These are phyloP conservation scores for Borostomias antarcticus DNA, from an alignment of 2,797 vertebrate genomes.

Conservation along the genomic window DNA sequence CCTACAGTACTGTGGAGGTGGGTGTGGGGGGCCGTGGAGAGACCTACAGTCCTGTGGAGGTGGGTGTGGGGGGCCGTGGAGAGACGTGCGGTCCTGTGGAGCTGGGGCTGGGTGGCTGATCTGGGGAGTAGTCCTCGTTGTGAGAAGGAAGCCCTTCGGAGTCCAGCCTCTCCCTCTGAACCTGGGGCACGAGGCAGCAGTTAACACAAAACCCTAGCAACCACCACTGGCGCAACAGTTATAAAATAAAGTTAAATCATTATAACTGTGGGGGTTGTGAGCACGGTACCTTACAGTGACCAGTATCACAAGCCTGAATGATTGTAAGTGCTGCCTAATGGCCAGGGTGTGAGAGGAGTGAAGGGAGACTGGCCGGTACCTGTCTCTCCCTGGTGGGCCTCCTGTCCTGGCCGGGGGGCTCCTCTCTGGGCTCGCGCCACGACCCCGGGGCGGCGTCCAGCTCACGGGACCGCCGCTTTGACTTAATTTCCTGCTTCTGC, in stretches of 20 bases:
- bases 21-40: too few species aligned
- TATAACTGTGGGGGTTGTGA: too few species aligned
- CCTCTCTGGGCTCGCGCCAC: slow-evolving; percentile 59
- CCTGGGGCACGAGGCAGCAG: slow-evolving; percentile 37
- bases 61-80: too few species aligned
- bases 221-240: background rate
- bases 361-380: slow-evolving; percentile 43
- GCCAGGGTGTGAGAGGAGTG: too few species aligned
- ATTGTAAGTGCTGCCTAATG: too few species aligned
- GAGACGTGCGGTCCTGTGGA: background rate
- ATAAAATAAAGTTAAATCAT: background rate
- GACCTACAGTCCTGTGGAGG: too few species aligned
- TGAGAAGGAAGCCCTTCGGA: slow-evolving; percentile 75
- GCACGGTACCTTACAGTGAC: too few species aligned
- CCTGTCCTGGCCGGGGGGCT: slow-evolving; percentile 56
- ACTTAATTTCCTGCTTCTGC: slow-evolving; percentile 80
- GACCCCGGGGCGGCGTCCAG: slow-evolving; percentile 60
- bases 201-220: slow-evolving; percentile 3
- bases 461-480: slow-evolving; percentile 66
- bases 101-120: slow-evolving; percentile 60
- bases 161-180: slow-evolving; percentile 72
- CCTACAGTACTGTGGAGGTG: slow-evolving; percentile 55
- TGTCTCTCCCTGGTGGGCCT: slow-evolving; percentile 57
- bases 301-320: too few species aligned
- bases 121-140: slow-evolving; percentile 69